Evolutionary conservation across 1,140 invertebrate genomes (phyloP), one percentile per base, ranked within the genome.

Genomic region (Hycleus cichorii): DNA sequence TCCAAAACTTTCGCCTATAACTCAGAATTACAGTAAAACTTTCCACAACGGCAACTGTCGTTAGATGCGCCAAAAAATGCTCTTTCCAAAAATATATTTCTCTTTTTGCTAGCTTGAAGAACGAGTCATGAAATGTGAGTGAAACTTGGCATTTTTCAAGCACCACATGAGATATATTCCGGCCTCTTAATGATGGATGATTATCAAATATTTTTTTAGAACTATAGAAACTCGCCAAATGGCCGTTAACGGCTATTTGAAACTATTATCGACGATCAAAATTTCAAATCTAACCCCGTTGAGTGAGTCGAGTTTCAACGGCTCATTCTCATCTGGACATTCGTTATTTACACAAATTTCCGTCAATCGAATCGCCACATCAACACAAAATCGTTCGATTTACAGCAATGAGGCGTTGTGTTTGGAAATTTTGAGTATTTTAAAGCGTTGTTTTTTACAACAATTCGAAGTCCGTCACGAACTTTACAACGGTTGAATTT

Each of bases 401-500:
- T 69, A 73, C 64, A 73, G 73, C 12, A 81, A 81, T 59, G 77
- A 78, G 58, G 76, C 76, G 3, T 72, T 84, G 26, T 82, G 79
- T 60, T 72, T 80, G 50, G 83, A 85, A 68, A 74, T 85, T 24
- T 66, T 84, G 8, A 76, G 74, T 2, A 83, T 84, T 64, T 67
- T 85, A 32, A 77, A 74, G 39, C 76, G 80, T 10, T 83, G 81
- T 63, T 79, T 84, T 11, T 75, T 76, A 39, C 82, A 84, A 52
- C 81, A 84, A 59, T 73, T 72, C 1, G 71, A 77, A 60, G 78
- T 84, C 3, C 77, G 78, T 63, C 66, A 77, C 38, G 66, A 79
- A 53, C 67, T 85, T 0, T 85, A 83, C 62, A 69, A 74, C 54
- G 77, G 83, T 81, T 70, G 45, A 38, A 1, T 32, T 2, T 32